A percentile compares a stretch with the other conserved stretches of the same genome.
Conservation (phyloP, 2,113 vertebrate species). For the Nothobranchius kuhntae region DNA sequence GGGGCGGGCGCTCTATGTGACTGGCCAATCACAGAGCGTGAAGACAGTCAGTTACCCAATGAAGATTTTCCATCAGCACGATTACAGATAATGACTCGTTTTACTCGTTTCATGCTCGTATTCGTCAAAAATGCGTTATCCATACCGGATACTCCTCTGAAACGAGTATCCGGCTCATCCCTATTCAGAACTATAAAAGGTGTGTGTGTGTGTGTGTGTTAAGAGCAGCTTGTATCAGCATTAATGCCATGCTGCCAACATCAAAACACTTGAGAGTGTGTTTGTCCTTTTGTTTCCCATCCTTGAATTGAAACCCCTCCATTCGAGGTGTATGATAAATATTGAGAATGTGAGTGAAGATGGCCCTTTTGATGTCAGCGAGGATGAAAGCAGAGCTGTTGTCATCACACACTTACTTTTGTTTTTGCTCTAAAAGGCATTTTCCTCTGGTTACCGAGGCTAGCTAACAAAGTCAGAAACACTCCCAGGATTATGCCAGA, state of each 20-base stretch:
- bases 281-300: constrained; percentile 39
- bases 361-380: constrained; percentile 49
- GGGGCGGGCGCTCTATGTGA: no score
- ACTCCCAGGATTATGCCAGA: constrained; percentile 16
- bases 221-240: no score
- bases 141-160: no score
- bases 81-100: no score
- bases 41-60: no score
- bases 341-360: constrained; percentile 37
- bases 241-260: constrained; percentile 25
- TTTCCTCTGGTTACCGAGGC: constrained; percentile 40
- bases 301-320: constrained; percentile 31
- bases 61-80: no score
- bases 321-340: constrained; percentile 20
- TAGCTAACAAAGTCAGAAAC: constrained; percentile 16
- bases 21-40: no score
- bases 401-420: constrained; percentile 30
- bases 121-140: no score
- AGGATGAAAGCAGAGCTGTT: constrained; percentile 45
- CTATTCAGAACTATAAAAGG: no score
- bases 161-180: no score
- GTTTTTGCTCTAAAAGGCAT: constrained; percentile 49
- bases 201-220: no score
- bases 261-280: constrained; percentile 36
- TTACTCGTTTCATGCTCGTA: no score